Percentiles rank a stretch among this genome's conserved stretches.
Evolutionary conservation across 2,888 invertebrate genomes (phyloP).

Genomic region (Synergus laeviventris): DNA sequence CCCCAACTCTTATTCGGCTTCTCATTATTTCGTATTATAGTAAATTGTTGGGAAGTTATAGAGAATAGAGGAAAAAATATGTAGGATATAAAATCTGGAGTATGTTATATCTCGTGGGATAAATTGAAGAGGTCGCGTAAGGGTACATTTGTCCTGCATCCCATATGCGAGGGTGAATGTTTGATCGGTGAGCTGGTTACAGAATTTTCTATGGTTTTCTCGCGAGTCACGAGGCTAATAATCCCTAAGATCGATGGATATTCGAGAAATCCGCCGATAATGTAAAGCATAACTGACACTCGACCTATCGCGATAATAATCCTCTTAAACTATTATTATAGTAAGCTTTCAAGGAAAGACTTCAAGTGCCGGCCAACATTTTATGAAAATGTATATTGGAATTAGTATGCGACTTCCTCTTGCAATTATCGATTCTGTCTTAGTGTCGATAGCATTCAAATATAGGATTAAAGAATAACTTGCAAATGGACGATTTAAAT

Average conservation of each 20-base stretch:
- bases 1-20: too few species aligned
- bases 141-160: not conserved
- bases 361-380: conserved; percentile 68
- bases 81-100: not conserved
- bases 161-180: conserved; percentile 22
- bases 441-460: not conserved
- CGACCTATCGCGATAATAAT: conserved; percentile 72
- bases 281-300: conserved; percentile 70
- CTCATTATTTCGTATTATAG: too few species aligned
- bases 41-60: not conserved
- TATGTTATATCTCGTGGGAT: not conserved
- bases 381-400: conserved; percentile 63
- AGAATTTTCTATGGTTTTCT: conserved; percentile 40
- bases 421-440: conserved; percentile 5
- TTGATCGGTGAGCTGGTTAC: conserved; percentile 10
- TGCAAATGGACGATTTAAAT: not conserved
- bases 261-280: conserved; percentile 59
- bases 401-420: not conserved
- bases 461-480: not conserved
- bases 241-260: conserved; percentile 58
- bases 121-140: not conserved
- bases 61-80: not conserved
- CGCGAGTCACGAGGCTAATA: conserved; percentile 44
- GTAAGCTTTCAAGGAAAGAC: conserved; percentile 69
- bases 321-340: conserved; percentile 71